Evolutionary conservation across 2,888 invertebrate genomes (phyloP).

Genomic region (Steinernema hermaphroditum): DNA sequence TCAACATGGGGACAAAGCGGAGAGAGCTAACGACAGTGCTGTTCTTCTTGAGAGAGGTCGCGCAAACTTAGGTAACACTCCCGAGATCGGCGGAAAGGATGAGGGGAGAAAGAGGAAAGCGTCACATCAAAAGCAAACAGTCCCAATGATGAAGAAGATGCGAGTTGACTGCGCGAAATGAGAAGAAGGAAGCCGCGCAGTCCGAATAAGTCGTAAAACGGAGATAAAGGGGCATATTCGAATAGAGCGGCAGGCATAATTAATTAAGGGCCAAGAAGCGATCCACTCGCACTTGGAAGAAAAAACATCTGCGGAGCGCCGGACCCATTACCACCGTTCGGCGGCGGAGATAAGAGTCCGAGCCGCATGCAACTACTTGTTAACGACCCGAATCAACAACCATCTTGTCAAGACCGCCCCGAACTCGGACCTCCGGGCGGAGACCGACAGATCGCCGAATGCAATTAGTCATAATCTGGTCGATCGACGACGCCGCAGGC

Average conservation of each 20-base stretch:
- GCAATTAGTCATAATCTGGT: neutral
- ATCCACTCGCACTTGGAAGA: neutral
- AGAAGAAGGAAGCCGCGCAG: neutral
- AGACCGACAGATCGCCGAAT: neutral
- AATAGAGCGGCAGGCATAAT: neutral
- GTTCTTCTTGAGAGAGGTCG: constrained; percentile 1
- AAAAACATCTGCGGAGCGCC: constrained; percentile 13
- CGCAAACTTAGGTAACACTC: constrained; percentile 28
- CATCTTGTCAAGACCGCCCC: neutral
- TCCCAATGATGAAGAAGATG: constrained; percentile 5
- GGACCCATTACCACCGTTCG: constrained; percentile 19
- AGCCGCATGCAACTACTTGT: constrained; percentile 11
- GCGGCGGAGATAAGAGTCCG: constrained; percentile 10
- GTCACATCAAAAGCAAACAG: constrained; percentile 27
- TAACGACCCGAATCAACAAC: constrained; percentile 25
- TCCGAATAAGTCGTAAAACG: neutral
- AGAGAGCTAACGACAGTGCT: constrained; percentile 16
- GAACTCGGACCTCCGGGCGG: neutral
- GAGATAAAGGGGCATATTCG: neutral
- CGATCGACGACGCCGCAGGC: neutral
- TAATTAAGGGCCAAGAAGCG: neutral
- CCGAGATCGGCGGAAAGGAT: neutral
- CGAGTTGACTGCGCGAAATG: constrained; percentile 14
- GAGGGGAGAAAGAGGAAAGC: neutral
- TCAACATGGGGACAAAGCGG: constrained; percentile 9